These are phyloP conservation scores for Monodelphis domestica DNA, from an alignment of 2,797 vertebrate genomes.

Conservation along the genomic window DNA sequence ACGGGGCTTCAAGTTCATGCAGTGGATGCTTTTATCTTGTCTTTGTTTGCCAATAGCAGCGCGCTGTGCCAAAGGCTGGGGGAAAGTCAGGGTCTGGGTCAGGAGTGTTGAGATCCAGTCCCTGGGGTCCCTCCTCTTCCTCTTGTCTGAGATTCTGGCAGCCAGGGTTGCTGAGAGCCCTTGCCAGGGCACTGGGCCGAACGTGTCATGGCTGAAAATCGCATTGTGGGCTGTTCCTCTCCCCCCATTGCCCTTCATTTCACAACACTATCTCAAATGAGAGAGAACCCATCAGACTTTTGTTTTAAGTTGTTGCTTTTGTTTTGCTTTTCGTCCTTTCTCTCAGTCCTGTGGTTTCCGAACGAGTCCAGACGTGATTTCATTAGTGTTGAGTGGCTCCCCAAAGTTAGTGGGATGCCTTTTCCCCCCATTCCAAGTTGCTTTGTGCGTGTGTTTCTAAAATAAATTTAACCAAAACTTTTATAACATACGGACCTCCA, in stretches of 20 bases:
- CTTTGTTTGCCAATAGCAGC: conserved; percentile 47
- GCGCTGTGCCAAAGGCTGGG: background rate
- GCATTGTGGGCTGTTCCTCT: background rate
- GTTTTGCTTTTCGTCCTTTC: background rate
- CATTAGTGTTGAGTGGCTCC: background rate
- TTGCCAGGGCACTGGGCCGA: conserved; percentile 57
- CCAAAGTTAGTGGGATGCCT: background rate
- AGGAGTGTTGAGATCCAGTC: background rate
- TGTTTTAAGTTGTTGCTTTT: background rate
- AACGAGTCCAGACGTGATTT: conserved; percentile 51
- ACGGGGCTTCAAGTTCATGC: conserved; percentile 13
- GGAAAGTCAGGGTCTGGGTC: background rate
- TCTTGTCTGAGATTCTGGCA: conserved; percentile 56
- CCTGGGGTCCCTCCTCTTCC: conserved; percentile 19
- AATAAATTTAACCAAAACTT: conserved; percentile 61
- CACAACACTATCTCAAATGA: background rate
- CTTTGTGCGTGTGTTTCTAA: conserved; percentile 37
- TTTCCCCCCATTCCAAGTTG: background rate
- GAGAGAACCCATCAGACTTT: conserved; percentile 54
- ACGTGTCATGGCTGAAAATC: conserved; percentile 63
- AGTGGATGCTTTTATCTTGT: background rate
- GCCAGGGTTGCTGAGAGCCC: background rate
- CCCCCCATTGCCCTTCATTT: background rate
- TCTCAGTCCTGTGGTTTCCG: conserved; percentile 26
- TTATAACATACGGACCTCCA: conserved; percentile 67